These are phyloP conservation scores for Cosmia trapezina DNA, from an alignment of 2,888 invertebrate species.

Conservation along the genomic window DNA sequence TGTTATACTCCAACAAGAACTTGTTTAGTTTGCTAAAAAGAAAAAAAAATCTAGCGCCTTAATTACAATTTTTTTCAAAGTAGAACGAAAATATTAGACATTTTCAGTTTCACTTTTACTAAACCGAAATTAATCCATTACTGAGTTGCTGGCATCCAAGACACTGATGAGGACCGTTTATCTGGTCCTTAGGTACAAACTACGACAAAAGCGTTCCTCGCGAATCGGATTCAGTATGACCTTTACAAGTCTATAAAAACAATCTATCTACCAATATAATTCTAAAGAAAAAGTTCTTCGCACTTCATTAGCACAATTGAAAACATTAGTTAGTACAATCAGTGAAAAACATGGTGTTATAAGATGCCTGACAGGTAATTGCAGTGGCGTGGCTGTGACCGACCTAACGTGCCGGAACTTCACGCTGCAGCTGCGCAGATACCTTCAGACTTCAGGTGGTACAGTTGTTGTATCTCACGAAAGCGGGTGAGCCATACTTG, in stretches of 20 bases:
- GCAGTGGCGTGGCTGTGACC: conserved; percentile 40
- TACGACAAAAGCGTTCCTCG: neutral
- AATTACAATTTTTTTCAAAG: neutral
- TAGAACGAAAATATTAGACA: neutral
- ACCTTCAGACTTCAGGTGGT: neutral
- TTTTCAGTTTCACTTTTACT: neutral
- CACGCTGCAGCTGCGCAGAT: neutral
- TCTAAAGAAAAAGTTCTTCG: neutral
- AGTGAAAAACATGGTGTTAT: conserved; percentile 5
- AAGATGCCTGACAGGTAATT: conserved; percentile 5
- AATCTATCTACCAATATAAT: neutral
- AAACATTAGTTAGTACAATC: conserved; percentile 3
- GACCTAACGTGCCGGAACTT: conserved; percentile 14
- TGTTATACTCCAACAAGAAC: no score
- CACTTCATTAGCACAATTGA: conserved; percentile 10
- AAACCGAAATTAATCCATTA: no score
- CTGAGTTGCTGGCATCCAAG: neutral
- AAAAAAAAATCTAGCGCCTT: neutral
- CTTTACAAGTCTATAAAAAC: conserved; percentile 1
- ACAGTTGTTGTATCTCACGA: no score
- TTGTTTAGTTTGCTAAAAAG: neutral
- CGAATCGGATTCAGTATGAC: conserved; percentile 12
- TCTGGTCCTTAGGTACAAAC: neutral
- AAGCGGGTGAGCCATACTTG: no score
- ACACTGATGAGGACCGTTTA: neutral